These are phyloP conservation scores for Pyrgilauda ruficollis DNA, from an alignment of 2,113 vertebrate genomes.

Conservation along the genomic window DNA sequence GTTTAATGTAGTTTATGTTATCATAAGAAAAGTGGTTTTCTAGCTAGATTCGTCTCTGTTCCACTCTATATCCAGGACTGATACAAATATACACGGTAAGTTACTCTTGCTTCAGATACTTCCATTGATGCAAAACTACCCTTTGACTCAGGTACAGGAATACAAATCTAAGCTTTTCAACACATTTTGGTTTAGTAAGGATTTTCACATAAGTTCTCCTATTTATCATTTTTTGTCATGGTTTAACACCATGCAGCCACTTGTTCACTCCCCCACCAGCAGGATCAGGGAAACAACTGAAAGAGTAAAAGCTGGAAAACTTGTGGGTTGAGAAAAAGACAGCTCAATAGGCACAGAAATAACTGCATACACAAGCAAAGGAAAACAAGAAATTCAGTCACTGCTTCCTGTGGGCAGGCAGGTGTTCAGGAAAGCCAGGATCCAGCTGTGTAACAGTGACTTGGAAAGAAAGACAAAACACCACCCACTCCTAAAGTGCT, in stretches of 20 bases:
- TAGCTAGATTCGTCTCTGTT: neutral
- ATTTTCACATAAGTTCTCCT: neutral
- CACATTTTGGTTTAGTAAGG: neutral
- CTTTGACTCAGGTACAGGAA: neutral
- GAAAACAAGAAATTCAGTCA: neutral
- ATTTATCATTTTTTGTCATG: neutral
- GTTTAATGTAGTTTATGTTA: neutral
- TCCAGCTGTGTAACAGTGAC: no score
- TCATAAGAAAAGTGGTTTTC: rapidly evolving
- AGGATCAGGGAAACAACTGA: neutral
- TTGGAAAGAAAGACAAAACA: neutral
- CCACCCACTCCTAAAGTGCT: neutral
- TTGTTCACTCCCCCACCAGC: neutral
- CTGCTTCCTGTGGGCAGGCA: neutral
- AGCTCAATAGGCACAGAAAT: neutral
- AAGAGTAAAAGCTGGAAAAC: neutral
- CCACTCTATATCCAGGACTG: neutral
- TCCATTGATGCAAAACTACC: neutral
- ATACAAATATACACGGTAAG: neutral
- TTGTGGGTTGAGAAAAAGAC: neutral
- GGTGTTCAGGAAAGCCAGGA: neutral
- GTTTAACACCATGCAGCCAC: neutral
- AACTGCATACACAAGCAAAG: neutral
- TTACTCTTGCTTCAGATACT: neutral
- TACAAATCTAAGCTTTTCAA: neutral